Conservation (phyloP, 2,113 vertebrate genomes). For the Panthera leo region DNA sequence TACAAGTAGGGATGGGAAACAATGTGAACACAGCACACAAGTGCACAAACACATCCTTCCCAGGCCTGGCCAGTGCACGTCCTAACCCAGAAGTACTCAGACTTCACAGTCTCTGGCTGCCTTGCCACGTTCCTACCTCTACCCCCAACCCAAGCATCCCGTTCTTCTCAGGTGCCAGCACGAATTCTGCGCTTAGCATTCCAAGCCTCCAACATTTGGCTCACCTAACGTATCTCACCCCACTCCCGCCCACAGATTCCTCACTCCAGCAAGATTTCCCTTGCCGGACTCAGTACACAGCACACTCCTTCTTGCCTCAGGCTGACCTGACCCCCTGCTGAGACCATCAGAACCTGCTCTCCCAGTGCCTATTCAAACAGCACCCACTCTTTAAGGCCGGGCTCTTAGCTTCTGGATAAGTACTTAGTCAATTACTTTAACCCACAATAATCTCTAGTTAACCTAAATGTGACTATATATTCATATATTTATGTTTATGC, state of each 20-base stretch:
- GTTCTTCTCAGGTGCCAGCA: not conserved
- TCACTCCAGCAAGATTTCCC: not conserved
- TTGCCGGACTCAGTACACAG: not conserved
- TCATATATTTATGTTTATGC: not conserved
- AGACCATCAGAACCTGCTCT: conserved; percentile 31
- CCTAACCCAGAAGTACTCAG: not conserved
- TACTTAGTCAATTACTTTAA: not conserved
- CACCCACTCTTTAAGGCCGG: not conserved
- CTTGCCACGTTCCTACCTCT: not conserved
- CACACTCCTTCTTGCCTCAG: not conserved
- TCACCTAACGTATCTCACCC: not conserved
- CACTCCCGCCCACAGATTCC: not conserved
- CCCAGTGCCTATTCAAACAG: conserved; percentile 25
- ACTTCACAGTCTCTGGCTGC: not conserved
- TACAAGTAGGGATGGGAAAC: not conserved
- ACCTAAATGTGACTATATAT: conserved; percentile 23
- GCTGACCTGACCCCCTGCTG: not conserved
- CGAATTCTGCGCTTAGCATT: not conserved
- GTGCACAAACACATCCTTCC: not conserved
- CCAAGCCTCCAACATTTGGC: not conserved
- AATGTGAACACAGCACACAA: not conserved
- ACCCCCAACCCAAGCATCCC: not conserved
- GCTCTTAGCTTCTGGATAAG: not conserved
- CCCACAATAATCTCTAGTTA: conserved; percentile 28
- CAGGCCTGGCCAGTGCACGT: not conserved